These are phyloP conservation scores for Thinocorus orbignyianus DNA, from an alignment of 2,113 vertebrate genomes.

Conservation along the genomic window DNA sequence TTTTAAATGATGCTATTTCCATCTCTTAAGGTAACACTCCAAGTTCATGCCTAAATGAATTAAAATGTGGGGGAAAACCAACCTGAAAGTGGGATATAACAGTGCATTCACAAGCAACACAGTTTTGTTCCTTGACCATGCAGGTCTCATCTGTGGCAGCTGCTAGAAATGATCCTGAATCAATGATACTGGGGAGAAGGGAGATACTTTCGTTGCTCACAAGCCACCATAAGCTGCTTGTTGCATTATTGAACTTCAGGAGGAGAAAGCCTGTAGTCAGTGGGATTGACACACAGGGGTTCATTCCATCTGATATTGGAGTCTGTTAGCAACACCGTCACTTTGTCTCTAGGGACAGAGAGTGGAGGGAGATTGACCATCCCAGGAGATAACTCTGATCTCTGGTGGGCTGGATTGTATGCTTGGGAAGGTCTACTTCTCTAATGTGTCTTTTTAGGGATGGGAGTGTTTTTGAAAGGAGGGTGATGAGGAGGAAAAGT, in stretches of 20 bases:
- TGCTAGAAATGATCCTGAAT: not conserved
- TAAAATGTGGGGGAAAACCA: not conserved
- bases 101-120: not conserved
- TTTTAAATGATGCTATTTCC: not conserved
- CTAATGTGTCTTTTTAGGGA: accelerated
- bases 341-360: not conserved
- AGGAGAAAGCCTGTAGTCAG: not conserved
- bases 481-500: not conserved
- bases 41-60: not conserved
- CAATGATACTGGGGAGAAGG: accelerated
- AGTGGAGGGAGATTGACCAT: not conserved
- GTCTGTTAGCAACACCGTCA: not conserved
- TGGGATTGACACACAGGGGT: not conserved
- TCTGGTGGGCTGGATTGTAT: not conserved
- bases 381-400: not conserved
- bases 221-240: not conserved
- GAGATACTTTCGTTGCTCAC: not conserved
- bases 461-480: not conserved
- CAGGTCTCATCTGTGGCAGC: not conserved
- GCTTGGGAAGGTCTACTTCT: not conserved
- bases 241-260: not conserved
- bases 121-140: not conserved
- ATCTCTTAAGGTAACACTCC: not conserved
- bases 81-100: not conserved
- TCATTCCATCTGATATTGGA: not conserved